Conservation (phyloP, 1,140 invertebrate species). For the Sweltsa coloradensis region DNA sequence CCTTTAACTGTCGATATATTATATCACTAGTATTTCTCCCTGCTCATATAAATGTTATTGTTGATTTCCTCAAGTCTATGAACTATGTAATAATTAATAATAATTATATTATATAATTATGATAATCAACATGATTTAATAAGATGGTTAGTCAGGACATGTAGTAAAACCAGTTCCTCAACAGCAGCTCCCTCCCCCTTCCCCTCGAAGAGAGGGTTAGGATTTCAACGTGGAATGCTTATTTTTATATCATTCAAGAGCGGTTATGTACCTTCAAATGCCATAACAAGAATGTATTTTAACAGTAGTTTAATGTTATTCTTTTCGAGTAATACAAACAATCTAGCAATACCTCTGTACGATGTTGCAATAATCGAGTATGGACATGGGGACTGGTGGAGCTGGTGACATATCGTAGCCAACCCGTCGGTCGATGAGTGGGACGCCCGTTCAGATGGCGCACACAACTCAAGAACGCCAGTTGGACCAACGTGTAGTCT, state of each 20-base stretch:
- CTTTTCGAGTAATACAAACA: too few species aligned
- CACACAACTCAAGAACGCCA: too few species aligned
- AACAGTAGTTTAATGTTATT: too few species aligned
- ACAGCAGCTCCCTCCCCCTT: neutral
- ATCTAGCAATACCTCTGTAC: too few species aligned
- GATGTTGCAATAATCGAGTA: too few species aligned
- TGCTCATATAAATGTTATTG: slow-evolving; percentile 13
- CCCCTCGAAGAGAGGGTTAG: neutral
- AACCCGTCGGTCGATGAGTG: too few species aligned
- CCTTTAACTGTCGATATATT: neutral
- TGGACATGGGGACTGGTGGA: too few species aligned
- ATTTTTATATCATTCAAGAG: slow-evolving; percentile 12
- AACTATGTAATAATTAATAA: neutral
- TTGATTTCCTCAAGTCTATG: slow-evolving; percentile 15
- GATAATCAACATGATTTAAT: neutral
- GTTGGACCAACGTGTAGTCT: too few species aligned
- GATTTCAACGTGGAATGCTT: slow-evolving; percentile 5
- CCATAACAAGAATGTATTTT: too few species aligned
- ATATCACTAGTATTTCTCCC: slow-evolving; percentile 2
- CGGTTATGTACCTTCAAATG: slow-evolving; percentile 6
- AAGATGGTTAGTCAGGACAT: slow-evolving; percentile 2
- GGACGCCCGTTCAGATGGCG: too few species aligned
- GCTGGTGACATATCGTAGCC: too few species aligned
- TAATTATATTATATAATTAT: slow-evolving; percentile 5
- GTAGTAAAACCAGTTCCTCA: slow-evolving; percentile 8